Base-by-base conservation (phyloP, 2,888 invertebrate genomes). In the Ichneumoninae sp. region DNA sequence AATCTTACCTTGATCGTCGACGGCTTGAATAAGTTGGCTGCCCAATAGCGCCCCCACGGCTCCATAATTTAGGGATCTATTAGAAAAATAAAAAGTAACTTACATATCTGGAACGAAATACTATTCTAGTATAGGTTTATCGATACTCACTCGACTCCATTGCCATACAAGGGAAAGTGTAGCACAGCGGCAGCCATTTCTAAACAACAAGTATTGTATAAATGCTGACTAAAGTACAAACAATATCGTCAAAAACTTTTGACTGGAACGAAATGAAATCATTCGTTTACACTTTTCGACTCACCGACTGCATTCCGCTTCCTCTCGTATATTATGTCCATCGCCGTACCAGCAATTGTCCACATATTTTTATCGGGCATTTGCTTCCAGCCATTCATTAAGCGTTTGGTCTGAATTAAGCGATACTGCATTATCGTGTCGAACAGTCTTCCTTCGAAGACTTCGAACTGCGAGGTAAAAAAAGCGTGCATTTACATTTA, bases 11-110 rank as follows among this genome's bases (percentile, higher is more conserved):
- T 96, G 95, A 92, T 97, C 97, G 89, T 97, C 97, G 92, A 97
- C 97, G 69, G 97, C 97, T 91, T 97, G 97, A 0, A 97, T 97
- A 50, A 97, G 96, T 94, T 97, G 97, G 90, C 97, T 97, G 13
- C 97, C 97, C 95, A 97, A 97, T 87, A 97, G 97, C 83, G 97
- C 97, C 81, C 97, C 97, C 89, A 97, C 96, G 0, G 96, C 96
- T 70, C 97, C 97, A 91, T 97, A 97, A 93, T 97, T 96, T 79
- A 96, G 95, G 0, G 96, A 96, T 90, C 96, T 96, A 93, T 65
- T 93, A 54, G 8, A n/a, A 54, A n/a, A 2, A 63, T 69, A 50
- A 69, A 70, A 22, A 13, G n/a, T 22, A 30, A 36, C 52, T 63
- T 44, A 40, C 30, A 57, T 66, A 50, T 10, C 65, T 63, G n/a